phyloP scores from a whole-genome alignment of 2,113 vertebrate species.

The Verasper variegatus region DNA sequence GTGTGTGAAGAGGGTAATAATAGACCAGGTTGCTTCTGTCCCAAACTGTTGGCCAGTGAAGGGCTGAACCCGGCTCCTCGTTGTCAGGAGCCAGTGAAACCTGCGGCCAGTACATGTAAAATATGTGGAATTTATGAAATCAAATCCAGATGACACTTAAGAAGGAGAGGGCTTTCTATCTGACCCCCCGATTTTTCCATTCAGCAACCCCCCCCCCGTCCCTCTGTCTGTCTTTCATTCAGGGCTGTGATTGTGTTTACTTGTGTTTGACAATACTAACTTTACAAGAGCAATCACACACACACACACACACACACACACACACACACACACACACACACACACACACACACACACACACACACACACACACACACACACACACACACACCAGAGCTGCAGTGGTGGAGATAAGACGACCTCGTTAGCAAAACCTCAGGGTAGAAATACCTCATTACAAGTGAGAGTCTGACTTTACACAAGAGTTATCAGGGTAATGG shows the following conservation, averaged over 20 bases:
- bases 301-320: not conserved
- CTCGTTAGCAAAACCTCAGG: not conserved
- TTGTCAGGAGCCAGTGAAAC: slow-evolving; percentile 76
- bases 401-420: not conserved
- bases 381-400: not conserved
- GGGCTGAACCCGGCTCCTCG: slow-evolving; percentile 36
- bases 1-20: slow-evolving; percentile 39
- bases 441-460: not conserved
- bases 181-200: slow-evolving; percentile 78
- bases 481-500: too few relatives aligned
- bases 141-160: slow-evolving; percentile 84
- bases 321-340: too few relatives aligned
- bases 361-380: not conserved
- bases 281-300: not conserved
- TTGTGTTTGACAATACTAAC: slow-evolving; percentile 39
- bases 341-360: not conserved
- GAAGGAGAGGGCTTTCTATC: slow-evolving; percentile 70
- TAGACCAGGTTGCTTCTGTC: slow-evolving; percentile 46
- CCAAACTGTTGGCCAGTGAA: slow-evolving; percentile 27
- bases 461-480: not conserved
- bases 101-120: slow-evolving; percentile 78
- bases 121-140: slow-evolving; percentile 84
- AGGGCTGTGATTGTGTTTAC: slow-evolving; percentile 26
- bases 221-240: slow-evolving; percentile 46
- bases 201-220: slow-evolving; percentile 36